Conservation (phyloP, 2,888 invertebrate genomes). For the Platerodrilus igneus region DNA sequence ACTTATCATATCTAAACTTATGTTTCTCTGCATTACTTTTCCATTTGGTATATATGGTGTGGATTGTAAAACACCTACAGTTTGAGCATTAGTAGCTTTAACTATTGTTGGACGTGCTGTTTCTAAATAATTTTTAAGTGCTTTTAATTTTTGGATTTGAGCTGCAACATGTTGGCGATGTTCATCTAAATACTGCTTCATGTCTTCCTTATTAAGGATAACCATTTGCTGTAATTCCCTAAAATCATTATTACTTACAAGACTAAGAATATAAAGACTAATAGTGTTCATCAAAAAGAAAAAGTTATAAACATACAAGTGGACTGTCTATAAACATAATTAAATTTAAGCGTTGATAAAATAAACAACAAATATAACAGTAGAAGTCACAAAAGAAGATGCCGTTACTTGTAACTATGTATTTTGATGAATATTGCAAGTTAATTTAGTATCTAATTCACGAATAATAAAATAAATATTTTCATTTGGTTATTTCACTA, state of each 20-base stretch:
- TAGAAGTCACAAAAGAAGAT: no score
- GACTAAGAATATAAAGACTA: neutral
- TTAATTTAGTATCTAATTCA: no score
- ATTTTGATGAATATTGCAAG: no score
- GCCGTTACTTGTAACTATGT: no score
- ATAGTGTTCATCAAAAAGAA: conserved; percentile 1
- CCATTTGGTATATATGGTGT: conserved; percentile 39
- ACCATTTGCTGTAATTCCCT: conserved; percentile 53
- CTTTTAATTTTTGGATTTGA: conserved; percentile 63
- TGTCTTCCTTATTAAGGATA: conserved; percentile 41
- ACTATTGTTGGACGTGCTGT: conserved; percentile 15
- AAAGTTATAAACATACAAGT: conserved; percentile 3
- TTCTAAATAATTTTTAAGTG: conserved; percentile 38
- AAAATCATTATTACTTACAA: no score
- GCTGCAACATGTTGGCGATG: conserved; percentile 60
- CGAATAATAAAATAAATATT: no score
- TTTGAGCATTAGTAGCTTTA: conserved; percentile 10
- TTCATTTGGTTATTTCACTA: no score
- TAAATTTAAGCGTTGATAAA: no score
- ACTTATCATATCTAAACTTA: conserved; percentile 54
- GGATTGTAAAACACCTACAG: conserved; percentile 29
- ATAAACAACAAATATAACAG: no score
- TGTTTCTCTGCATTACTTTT: conserved; percentile 33
- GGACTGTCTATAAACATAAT: no score
- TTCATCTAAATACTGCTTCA: conserved; percentile 56